Evolutionary conservation across 2,113 vertebrate species (phyloP).

Genomic region (Dissostichus mawsoni): DNA sequence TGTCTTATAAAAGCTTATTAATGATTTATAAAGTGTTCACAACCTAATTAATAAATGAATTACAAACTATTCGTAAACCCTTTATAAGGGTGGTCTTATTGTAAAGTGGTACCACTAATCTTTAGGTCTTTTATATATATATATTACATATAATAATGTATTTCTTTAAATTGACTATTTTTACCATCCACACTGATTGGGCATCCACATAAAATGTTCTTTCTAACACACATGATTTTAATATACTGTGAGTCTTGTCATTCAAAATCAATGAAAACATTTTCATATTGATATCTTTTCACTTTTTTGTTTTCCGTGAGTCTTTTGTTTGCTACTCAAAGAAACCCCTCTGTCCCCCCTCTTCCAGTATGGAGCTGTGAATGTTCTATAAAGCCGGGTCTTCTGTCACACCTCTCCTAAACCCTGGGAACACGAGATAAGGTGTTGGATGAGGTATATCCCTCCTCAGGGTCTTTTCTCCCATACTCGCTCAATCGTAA

Average conservation of each 20-base stretch:
- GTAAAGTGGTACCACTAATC: too few species aligned
- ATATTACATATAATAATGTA: too few species aligned
- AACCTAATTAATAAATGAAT: too few species aligned
- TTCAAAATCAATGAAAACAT: too few species aligned
- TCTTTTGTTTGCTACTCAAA: neutral
- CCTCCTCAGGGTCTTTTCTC: constrained; percentile 55
- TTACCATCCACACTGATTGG: too few species aligned
- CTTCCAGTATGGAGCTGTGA: neutral
- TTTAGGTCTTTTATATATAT: too few species aligned
- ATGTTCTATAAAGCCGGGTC: constrained; percentile 13
- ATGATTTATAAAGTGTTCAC: too few species aligned
- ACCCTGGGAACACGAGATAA: constrained; percentile 63
- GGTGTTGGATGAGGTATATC: constrained; percentile 49
- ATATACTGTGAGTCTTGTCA: neutral
- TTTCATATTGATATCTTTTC: neutral
- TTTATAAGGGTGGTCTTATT: too few species aligned
- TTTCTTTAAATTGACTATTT: too few species aligned
- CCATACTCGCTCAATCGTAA: constrained; percentile 35
- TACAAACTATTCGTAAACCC: too few species aligned
- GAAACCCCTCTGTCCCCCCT: neutral
- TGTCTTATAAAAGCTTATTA: too few species aligned
- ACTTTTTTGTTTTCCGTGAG: neutral
- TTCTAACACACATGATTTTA: neutral
- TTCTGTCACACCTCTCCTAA: constrained; percentile 33
- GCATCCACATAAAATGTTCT: too few species aligned